Evolutionary conservation across 2,888 invertebrate genomes (phyloP), one percentile per base, ranked within the genome.

Genomic region (Choreutis nemorana): DNA sequence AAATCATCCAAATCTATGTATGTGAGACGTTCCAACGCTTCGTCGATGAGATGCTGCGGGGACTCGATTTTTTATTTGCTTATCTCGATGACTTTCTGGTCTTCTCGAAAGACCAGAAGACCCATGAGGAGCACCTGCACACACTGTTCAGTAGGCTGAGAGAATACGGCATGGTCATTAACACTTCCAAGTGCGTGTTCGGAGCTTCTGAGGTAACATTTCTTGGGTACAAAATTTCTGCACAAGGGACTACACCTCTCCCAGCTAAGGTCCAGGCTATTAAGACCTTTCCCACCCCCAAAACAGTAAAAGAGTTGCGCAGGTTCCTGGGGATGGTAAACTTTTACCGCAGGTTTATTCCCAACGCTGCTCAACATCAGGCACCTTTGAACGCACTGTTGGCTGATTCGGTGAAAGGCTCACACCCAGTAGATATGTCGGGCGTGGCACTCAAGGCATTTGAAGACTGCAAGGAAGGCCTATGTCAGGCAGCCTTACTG

Each of bases 261-360:
- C 36, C 42, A 2, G 37, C 47, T 2, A 52, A 52, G 22, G 55
- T 61, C 0, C 16, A 40, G 14, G 45, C 43, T n/a, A 35, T 48
- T 3, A 11, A 26, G 6, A 33, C 41, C 3, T 46, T 40, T 11
- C 42, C 46, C 1, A 5, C 23, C 1, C 47, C 46, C 1, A 40
- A 36, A 25, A 42, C 34, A 4, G 36, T 41, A 0, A 30, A 30
- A 4, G 28, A 43, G 23, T 37, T 47, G 0, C 28, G 46, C 2
- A 23, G 44, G 7, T 48, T 47, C 24, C 24, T 50, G 23, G 42
- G 48, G 16, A 50, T 51, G 48, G 6, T 44, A 0, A 51, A 51
- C 26, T 51, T 47, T 29, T 50, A 52, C 23, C 30, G 62, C 3
- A 30, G 51, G 3, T 63, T 48, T 34, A 36, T 66, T 1, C 54